phyloP scores from a whole-genome alignment of 2,113 vertebrate genomes.

The Alethe diademata region DNA sequence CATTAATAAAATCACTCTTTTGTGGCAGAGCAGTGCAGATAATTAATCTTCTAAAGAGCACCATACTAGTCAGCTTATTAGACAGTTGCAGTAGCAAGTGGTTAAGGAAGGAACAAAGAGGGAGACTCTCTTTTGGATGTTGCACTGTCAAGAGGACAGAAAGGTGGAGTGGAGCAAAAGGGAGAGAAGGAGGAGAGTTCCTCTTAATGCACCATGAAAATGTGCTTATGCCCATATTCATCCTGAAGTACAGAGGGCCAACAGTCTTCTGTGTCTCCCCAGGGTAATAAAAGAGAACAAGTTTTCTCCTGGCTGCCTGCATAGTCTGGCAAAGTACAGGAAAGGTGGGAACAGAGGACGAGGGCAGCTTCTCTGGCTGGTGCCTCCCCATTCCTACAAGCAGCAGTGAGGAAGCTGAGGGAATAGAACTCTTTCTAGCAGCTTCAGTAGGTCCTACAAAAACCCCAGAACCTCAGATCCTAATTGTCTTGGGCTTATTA shows the following conservation, averaged over 20 bases:
- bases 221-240: background rate
- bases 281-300: background rate
- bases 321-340: background rate
- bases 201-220: background rate
- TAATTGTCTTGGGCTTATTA: background rate
- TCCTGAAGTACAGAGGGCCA: background rate
- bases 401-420: background rate
- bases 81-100: background rate
- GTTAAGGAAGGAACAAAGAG: background rate
- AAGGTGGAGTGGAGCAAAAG: accelerated
- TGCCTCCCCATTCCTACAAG: accelerated
- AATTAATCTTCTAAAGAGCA: background rate
- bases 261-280: background rate
- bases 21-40: background rate
- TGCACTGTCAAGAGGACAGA: background rate
- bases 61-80: background rate
- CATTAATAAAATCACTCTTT: background rate
- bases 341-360: background rate
- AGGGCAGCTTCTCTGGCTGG: accelerated
- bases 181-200: background rate
- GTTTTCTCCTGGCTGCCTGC: background rate
- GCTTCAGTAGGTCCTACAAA: background rate
- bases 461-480: background rate
- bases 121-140: background rate
- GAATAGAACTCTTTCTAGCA: background rate